Base-by-base conservation (phyloP, 2,888 invertebrate genomes). In the Heteropelma amictum region DNA sequence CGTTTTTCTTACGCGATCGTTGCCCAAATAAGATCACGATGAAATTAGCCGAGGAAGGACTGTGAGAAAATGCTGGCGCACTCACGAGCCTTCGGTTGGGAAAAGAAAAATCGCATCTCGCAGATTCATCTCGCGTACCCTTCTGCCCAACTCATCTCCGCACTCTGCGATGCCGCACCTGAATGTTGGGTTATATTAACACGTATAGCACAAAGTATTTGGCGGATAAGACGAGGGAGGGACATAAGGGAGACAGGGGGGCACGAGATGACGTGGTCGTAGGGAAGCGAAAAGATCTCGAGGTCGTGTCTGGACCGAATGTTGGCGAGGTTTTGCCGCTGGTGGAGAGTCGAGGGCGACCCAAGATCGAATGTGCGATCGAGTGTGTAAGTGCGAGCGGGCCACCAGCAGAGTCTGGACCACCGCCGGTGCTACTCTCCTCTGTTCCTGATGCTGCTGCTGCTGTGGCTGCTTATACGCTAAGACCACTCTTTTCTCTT, bases 331-430 rank as follows among this genome's bases (percentile, higher is more conserved):
- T 51, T n/a, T 68, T 64, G 67, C 64, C 58, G 72, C 60, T 65
- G 42, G 33, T 54, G 63, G 47, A 53, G 74, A 76, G 69, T 72
- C 56, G 74, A 77, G 79, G 72, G 76, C 74, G 79, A 78, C 77
- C 79, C 79, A 75, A 81, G 80, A 81, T 81, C 81, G 80, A 81
- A 81, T 80, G 81, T 80, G 80, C 81, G 81, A 81, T 81, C 79
- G 80, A 80, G 84, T 86, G 88, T 87, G 86, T 88, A 87, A 88
- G 89, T 87, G 88, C 88, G 88, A 88, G 87, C 83, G 86, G 89
- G 88, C 89, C 89, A 89, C 89, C 89, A 89, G 89, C 89, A 89
- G 85, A 88, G 89, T 79, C 75, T 61, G 83, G 88, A 88, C 88
- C 88, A 88, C 87, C 89, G 83, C 86, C 84, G 80, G 82, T 79